phyloP scores from a whole-genome alignment of 2,113 vertebrate species.

The Emydura subglobosa region DNA sequence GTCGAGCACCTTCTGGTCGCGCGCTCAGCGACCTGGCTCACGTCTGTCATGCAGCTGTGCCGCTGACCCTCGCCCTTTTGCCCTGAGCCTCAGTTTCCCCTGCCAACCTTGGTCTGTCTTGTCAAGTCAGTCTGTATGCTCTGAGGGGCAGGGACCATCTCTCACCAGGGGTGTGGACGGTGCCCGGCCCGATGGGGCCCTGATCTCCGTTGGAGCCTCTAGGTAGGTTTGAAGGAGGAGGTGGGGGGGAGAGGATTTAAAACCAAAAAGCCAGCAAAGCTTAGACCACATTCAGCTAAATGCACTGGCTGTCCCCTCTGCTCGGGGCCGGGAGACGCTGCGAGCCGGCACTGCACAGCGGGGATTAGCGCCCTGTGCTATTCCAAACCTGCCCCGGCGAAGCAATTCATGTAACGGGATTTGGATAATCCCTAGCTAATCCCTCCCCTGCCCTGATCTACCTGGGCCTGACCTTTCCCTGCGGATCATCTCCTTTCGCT shows the following conservation, averaged over 20 bases:
- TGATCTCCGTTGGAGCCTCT: background rate
- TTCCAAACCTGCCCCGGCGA: background rate
- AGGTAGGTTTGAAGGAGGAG: background rate
- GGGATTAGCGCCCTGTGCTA: too few species aligned
- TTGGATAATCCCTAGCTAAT: background rate
- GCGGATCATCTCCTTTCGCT: background rate
- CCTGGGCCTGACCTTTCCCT: background rate
- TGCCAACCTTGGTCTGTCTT: background rate
- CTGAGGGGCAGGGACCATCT: background rate
- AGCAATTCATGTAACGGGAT: background rate
- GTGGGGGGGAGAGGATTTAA: background rate
- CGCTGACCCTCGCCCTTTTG: background rate
- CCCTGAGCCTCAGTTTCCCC: background rate
- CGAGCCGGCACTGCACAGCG: too few species aligned
- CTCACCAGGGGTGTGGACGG: too few species aligned
- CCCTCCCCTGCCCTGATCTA: background rate
- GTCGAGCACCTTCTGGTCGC: background rate
- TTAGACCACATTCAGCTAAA: background rate
- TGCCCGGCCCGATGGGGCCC: background rate
- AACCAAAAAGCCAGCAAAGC: too few species aligned
- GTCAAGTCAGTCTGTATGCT: background rate
- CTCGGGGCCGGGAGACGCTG: background rate
- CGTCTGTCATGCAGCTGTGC: background rate
- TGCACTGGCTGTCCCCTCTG: background rate
- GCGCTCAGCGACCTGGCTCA: background rate